Evolutionary conservation across 2,113 vertebrate genomes (phyloP).

Genomic region (Oncorhynchus keta): DNA sequence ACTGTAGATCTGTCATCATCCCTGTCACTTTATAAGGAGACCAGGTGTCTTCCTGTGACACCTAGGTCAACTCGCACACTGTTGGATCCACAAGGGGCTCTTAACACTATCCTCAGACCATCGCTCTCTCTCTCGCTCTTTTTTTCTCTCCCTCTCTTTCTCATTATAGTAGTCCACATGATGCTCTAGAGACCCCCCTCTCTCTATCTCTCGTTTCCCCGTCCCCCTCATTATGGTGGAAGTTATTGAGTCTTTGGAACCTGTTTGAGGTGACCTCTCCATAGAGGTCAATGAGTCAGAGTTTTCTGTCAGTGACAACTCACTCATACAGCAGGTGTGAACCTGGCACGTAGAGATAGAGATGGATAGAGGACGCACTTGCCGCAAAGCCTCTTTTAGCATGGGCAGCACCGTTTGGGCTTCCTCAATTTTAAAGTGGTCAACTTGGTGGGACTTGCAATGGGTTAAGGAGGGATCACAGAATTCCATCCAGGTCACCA

Average conservation of each 20-base stretch:
- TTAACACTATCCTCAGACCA: slow-evolving; percentile 22
- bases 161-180: slow-evolving; percentile 53
- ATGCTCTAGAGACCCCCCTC: slow-evolving; percentile 3
- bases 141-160: not conserved
- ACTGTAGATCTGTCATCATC: not conserved
- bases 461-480: no score
- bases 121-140: no score
- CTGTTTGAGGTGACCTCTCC: not conserved
- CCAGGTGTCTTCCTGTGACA: slow-evolving; percentile 42
- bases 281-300: slow-evolving; percentile 43
- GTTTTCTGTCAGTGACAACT: slow-evolving; percentile 9
- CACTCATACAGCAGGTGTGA: slow-evolving; percentile 58
- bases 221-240: slow-evolving; percentile 49
- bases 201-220: no score
- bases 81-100: not conserved
- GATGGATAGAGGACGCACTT: no score
- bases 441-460: no score
- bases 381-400: no score
- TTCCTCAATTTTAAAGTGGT: no score
- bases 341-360: slow-evolving; percentile 6
- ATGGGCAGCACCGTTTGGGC: no score
- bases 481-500: no score
- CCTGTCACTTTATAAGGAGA: slow-evolving; percentile 38
- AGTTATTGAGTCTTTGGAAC: not conserved
- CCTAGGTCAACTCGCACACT: slow-evolving; percentile 23